Percentiles rank a stretch among this genome's conserved stretches.
Conservation (phyloP, 1,140 invertebrate species). For the Drosophila busckii region DNA sequence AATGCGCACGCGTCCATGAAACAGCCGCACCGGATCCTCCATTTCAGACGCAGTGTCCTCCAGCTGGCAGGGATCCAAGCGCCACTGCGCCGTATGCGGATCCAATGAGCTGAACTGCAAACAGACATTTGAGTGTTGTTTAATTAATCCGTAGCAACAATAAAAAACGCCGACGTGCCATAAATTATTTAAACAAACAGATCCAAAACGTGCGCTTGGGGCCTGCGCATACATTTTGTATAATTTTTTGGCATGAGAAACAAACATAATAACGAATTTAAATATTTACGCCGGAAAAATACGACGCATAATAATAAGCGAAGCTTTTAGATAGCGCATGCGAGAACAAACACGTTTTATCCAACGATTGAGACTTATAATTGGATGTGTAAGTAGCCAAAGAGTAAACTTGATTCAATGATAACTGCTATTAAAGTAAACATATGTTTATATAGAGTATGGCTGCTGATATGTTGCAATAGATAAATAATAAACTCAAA, state of each 20-base stretch:
- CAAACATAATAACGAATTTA: slow-evolving; percentile 44
- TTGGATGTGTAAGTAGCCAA: no score
- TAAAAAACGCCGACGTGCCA: slow-evolving; percentile 45
- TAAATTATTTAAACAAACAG: slow-evolving; percentile 53
- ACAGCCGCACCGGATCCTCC: slow-evolving; percentile 72
- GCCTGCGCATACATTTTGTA: slow-evolving; percentile 32
- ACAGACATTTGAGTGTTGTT: slow-evolving; percentile 6
- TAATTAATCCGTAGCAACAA: slow-evolving; percentile 10
- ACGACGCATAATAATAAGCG: slow-evolving; percentile 21
- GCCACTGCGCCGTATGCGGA: slow-evolving; percentile 72
- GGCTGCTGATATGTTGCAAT: no score
- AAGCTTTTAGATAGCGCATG: slow-evolving; percentile 28
- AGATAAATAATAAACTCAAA: no score
- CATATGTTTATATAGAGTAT: no score
- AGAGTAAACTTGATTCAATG: no score
- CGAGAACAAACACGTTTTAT: no score
- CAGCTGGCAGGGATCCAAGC: slow-evolving; percentile 74
- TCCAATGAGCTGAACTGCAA: slow-evolving; percentile 72
- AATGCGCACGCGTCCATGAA: slow-evolving; percentile 67
- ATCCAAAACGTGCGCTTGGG: slow-evolving; percentile 37
- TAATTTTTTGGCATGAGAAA: slow-evolving; percentile 34
- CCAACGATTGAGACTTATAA: no score
- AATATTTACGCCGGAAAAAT: slow-evolving; percentile 63
- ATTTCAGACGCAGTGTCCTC: slow-evolving; percentile 66
- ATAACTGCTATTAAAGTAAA: no score